A percentile compares a stretch with the other conserved stretches of the same genome.
Conservation (phyloP, 1,140 invertebrate genomes). For the Drosophila ambigua region DNA sequence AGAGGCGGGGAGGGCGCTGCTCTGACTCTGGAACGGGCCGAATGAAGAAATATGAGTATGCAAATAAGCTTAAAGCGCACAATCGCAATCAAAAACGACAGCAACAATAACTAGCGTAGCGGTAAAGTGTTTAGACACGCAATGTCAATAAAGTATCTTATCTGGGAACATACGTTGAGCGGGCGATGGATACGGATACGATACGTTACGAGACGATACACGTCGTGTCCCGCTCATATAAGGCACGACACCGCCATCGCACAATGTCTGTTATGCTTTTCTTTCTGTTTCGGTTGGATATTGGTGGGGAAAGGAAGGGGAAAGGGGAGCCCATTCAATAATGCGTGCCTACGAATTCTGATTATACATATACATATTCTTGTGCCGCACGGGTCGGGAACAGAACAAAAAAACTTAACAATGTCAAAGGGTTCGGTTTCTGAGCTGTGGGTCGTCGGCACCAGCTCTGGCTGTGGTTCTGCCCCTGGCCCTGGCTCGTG, state of each 20-base stretch:
- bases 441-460: conserved; percentile 27
- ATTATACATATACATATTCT: conserved; percentile 54
- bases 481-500: no score
- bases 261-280: conserved; percentile 28
- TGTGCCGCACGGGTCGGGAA: conserved; percentile 43
- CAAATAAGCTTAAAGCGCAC: conserved; percentile 80
- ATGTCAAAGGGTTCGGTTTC: conserved; percentile 74
- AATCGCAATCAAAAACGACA: conserved; percentile 75
- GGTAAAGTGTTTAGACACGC: conserved; percentile 81
- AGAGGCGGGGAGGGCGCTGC: conserved; percentile 13
- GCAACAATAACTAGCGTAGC: conserved; percentile 72
- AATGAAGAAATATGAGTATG: conserved; percentile 76
- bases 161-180: conserved; percentile 57
- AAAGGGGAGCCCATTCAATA: conserved; percentile 56
- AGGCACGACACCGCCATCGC: conserved; percentile 41
- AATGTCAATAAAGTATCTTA: conserved; percentile 82
- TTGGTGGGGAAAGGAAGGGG: not conserved
- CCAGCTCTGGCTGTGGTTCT: not conserved
- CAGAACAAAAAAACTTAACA: conserved; percentile 53
- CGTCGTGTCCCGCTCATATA: conserved; percentile 41
- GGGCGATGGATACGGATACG: conserved; percentile 67
- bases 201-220: conserved; percentile 27
- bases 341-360: conserved; percentile 80
- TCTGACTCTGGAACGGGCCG: conserved; percentile 1
- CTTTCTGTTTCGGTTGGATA: conserved; percentile 14